Conservation (phyloP, 2,888 invertebrate genomes). For the Syrphus vitripennis region DNA sequence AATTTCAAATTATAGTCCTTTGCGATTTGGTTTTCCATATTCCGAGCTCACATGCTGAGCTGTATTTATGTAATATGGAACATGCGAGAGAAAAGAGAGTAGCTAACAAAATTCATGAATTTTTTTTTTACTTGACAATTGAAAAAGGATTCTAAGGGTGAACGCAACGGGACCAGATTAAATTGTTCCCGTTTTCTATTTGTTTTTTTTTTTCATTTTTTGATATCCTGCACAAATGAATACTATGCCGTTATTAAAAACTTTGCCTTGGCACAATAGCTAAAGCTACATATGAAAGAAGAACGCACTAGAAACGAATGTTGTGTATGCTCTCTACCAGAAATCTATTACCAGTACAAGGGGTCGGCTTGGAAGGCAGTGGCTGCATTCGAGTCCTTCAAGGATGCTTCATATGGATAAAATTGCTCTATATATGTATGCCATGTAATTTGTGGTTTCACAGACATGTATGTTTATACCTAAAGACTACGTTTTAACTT, state of each 20-base stretch:
- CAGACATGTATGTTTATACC: constrained; percentile 2
- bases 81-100: constrained; percentile 32
- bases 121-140: constrained; percentile 58
- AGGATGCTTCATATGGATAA: constrained; percentile 57
- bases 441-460: constrained; percentile 65
- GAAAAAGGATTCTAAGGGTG: constrained; percentile 69
- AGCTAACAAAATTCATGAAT: constrained; percentile 64
- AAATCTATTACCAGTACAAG: constrained; percentile 8
- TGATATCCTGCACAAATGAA: constrained; percentile 49
- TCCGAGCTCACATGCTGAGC: constrained; percentile 56
- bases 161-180: constrained; percentile 69
- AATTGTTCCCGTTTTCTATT: constrained; percentile 55
- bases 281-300: background rate
- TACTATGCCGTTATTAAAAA: constrained; percentile 69
- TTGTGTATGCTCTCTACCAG: background rate
- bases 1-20: constrained; percentile 71
- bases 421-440: constrained; percentile 27
- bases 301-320: constrained; percentile 19
- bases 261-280: constrained; percentile 48
- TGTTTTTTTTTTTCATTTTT: constrained; percentile 19
- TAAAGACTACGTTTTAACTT: background rate
- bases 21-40: constrained; percentile 58
- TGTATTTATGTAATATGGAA: constrained; percentile 19
- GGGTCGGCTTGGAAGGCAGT: background rate
- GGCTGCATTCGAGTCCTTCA: constrained; percentile 37